Conservation (phyloP, 2,888 invertebrate genomes). For the Corbicula japonica region DNA sequence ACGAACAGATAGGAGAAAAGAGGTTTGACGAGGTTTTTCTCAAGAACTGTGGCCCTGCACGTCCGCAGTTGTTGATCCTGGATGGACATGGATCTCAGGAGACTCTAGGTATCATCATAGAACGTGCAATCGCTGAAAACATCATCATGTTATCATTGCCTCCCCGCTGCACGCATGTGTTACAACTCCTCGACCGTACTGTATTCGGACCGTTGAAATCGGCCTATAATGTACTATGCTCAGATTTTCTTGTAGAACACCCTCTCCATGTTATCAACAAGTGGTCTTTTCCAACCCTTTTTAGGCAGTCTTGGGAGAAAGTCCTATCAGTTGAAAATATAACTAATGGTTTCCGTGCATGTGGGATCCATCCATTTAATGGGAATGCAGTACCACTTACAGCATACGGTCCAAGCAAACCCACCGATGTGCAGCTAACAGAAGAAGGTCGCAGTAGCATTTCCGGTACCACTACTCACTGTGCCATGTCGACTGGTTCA, state of each 20-base stretch:
- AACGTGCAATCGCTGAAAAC: slow-evolving; percentile 50
- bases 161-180: slow-evolving; percentile 28
- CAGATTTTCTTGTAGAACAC: slow-evolving; percentile 13
- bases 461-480: too few relatives aligned
- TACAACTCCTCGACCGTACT: slow-evolving; percentile 24
- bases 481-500: too few relatives aligned
- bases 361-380: slow-evolving; percentile 22
- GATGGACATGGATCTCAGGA: slow-evolving; percentile 49
- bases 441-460: not conserved
- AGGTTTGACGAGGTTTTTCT: slow-evolving; percentile 69
- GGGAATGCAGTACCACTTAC: not conserved
- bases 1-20: slow-evolving; percentile 55
- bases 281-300: slow-evolving; percentile 18
- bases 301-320: slow-evolving; percentile 20
- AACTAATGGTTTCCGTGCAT: slow-evolving; percentile 10
- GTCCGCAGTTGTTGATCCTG: not conserved
- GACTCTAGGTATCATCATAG: slow-evolving; percentile 51
- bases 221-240: slow-evolving; percentile 22
- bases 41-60: not conserved
- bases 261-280: slow-evolving; percentile 29
- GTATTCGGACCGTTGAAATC: slow-evolving; percentile 31
- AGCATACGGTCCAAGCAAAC: not conserved
- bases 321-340: slow-evolving; percentile 10
- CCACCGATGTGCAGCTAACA: not conserved
- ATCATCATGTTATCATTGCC: slow-evolving; percentile 11